A percentile compares a stretch with the other conserved stretches of the same genome.
phyloP scores from a whole-genome alignment of 1,140 invertebrate species.

The Acyrthosiphon pisum region DNA sequence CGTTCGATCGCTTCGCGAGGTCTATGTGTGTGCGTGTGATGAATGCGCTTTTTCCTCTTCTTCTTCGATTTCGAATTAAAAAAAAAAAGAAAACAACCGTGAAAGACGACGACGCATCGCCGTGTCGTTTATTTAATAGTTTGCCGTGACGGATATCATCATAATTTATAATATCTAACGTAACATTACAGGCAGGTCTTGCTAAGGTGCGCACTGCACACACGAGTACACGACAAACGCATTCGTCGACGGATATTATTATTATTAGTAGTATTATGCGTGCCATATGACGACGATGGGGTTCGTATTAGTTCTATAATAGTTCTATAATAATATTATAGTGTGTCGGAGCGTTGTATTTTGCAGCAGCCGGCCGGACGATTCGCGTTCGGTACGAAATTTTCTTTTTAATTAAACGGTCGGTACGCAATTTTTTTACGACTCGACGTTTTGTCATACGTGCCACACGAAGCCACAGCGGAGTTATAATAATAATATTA shows the following conservation, averaged over 20 bases:
- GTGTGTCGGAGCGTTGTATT: not conserved
- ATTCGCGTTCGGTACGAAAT: not conserved
- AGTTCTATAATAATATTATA: no score
- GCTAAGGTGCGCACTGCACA: not conserved
- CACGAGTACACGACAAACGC: not conserved
- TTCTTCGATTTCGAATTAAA: constrained; percentile 28
- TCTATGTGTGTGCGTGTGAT: not conserved
- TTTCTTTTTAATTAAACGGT: not conserved
- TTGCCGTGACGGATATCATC: not conserved
- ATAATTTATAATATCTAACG: not conserved
- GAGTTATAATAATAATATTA: not conserved
- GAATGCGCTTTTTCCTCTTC: not conserved
- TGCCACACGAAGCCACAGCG: not conserved
- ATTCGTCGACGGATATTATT: not conserved
- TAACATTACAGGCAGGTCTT: no score
- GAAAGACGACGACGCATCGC: not conserved
- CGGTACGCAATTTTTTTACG: not conserved
- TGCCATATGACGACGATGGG: not conserved
- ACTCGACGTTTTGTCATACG: not conserved
- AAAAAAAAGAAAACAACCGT: constrained; percentile 3
- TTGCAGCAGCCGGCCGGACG: not conserved
- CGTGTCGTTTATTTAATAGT: not conserved
- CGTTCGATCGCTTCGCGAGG: not conserved
- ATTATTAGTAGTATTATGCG: not conserved
- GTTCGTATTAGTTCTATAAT: not conserved